These are phyloP conservation scores for Leptinotarsa lineolata DNA, from an alignment of 1,140 invertebrate genomes.

Conservation along the genomic window DNA sequence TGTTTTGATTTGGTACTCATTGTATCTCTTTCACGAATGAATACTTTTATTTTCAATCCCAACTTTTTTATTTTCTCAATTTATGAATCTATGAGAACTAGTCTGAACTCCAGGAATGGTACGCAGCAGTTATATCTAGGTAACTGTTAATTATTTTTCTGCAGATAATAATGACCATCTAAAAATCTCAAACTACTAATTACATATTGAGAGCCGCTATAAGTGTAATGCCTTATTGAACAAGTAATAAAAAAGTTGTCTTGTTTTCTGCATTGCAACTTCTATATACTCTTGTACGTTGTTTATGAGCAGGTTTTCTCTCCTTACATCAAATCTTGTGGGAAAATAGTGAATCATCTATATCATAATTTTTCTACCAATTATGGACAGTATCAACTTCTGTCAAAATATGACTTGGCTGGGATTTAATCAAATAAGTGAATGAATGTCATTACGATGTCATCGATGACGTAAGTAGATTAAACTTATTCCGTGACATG, in stretches of 20 bases:
- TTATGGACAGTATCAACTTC: too few relatives aligned
- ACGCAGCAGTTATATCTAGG: neutral
- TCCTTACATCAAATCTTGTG: constrained; percentile 9
- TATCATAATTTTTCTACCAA: too few relatives aligned
- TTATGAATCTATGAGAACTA: too few relatives aligned
- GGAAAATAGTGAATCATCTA: constrained; percentile 22
- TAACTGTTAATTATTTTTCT: constrained; percentile 18
- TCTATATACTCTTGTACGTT: constrained; percentile 6
- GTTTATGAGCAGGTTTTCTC: constrained; percentile 19
- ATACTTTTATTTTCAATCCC: too few relatives aligned
- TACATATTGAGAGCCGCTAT: constrained; percentile 18
- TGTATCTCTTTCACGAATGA: too few relatives aligned
- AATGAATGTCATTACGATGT: too few relatives aligned
- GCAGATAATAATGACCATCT: constrained; percentile 22
- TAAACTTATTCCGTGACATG: too few relatives aligned
- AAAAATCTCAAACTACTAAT: constrained; percentile 26
- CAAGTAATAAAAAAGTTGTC: constrained; percentile 22
- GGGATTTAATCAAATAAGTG: too few relatives aligned
- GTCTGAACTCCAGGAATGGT: neutral
- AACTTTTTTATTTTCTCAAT: too few relatives aligned
- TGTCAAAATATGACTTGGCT: too few relatives aligned
- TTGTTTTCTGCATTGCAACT: constrained; percentile 18
- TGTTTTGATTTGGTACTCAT: too few relatives aligned
- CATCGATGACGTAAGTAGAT: too few relatives aligned
- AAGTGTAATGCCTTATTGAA: constrained; percentile 22